phyloP scores from a whole-genome alignment of 2,113 vertebrate species.

The Oreamnos americanus region DNA sequence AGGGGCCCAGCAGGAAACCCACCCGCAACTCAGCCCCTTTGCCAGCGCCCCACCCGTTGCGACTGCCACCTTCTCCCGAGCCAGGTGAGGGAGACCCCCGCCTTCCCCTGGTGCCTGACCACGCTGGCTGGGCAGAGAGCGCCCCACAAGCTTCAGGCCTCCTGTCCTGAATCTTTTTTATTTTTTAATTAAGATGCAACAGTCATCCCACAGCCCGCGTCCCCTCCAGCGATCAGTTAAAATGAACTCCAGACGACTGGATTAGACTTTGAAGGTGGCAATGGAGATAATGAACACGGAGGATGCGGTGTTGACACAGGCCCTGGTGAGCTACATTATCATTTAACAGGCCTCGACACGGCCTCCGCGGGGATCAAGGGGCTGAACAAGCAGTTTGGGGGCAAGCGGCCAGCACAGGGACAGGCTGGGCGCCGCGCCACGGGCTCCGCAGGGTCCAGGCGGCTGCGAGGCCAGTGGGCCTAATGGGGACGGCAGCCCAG shows the following conservation, averaged over 20 bases:
- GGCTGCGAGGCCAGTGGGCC: not conserved
- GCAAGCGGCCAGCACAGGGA: not conserved
- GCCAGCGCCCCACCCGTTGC: rapidly evolving
- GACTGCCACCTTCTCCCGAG: rapidly evolving
- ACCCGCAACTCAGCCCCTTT: not conserved
- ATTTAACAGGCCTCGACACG: slow-evolving; percentile 40
- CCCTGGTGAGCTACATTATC: slow-evolving; percentile 41
- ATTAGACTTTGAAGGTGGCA: slow-evolving; percentile 69
- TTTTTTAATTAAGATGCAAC: slow-evolving; percentile 65
- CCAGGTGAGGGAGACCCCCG: not conserved
- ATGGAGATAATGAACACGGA: slow-evolving; percentile 52
- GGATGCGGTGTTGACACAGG: slow-evolving; percentile 64
- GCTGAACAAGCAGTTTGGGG: not conserved
- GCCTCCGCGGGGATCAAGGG: slow-evolving; percentile 34
- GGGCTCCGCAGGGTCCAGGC: not conserved
- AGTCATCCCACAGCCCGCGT: slow-evolving; percentile 23
- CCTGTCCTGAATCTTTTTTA: not conserved
- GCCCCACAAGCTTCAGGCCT: not conserved
- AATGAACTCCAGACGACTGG: slow-evolving; percentile 69
- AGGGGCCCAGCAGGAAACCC: rapidly evolving
- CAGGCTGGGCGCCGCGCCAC: rapidly evolving
- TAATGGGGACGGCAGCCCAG: not conserved
- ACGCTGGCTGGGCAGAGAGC: rapidly evolving
- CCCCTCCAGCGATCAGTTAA: slow-evolving; percentile 50
- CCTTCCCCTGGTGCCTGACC: rapidly evolving